Conservation (phyloP, 2,888 invertebrate species). For the Temnothorax rugatulus region DNA sequence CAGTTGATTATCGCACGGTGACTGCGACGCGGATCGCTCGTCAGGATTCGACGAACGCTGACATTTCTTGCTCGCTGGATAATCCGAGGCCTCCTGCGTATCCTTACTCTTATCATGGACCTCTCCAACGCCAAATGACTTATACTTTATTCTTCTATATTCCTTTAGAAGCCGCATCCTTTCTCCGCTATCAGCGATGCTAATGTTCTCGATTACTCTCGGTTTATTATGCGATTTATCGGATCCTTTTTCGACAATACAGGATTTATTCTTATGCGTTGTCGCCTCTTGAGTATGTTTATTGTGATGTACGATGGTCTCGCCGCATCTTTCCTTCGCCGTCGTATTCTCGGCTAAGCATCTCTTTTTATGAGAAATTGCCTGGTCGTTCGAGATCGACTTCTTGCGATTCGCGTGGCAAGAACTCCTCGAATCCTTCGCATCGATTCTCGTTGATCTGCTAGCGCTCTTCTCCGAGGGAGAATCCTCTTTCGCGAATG, state of each 20-base stretch:
- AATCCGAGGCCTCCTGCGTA: neutral
- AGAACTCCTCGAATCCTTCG: slow-evolving; percentile 10
- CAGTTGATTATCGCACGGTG: slow-evolving; percentile 2
- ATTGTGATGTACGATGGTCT: slow-evolving; percentile 31
- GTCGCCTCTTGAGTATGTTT: slow-evolving; percentile 28
- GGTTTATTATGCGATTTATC: slow-evolving; percentile 57
- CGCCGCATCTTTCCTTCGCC: slow-evolving; percentile 31
- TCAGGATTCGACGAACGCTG: slow-evolving; percentile 12
- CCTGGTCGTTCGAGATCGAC: slow-evolving; percentile 27
- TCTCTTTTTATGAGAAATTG: slow-evolving; percentile 54
- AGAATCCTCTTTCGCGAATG: neutral
- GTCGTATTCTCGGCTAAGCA: slow-evolving; percentile 6
- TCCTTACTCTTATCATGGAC: neutral
- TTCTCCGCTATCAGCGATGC: slow-evolving; percentile 60
- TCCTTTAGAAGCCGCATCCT: slow-evolving; percentile 73
- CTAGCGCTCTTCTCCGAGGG: neutral
- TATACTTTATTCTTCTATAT: slow-evolving; percentile 74
- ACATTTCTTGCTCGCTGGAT: neutral
- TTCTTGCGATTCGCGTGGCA: neutral
- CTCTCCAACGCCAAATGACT: neutral
- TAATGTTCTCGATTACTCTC: slow-evolving; percentile 47
- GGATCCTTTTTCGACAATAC: neutral
- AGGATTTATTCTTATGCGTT: slow-evolving; percentile 34
- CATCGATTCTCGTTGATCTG: neutral
- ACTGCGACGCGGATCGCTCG: neutral